Evolutionary conservation across 1,140 invertebrate species (phyloP), one percentile per base, ranked within the genome.

Genomic region (Zeugodacus cucurbitae): DNA sequence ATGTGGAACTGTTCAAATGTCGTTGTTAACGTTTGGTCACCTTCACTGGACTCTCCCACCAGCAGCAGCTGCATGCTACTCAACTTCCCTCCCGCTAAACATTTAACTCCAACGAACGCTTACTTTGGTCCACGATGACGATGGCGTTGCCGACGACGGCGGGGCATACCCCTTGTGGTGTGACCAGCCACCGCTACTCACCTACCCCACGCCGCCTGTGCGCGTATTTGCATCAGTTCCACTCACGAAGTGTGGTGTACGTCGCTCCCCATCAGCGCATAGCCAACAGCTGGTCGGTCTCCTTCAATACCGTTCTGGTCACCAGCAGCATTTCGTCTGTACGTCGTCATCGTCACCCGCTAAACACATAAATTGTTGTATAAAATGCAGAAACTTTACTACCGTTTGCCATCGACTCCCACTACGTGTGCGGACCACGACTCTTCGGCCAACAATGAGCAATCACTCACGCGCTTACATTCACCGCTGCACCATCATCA

Each of bases 311-410:
- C 44, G 17, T n/a, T n/a, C 44, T 82, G 74, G 74, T 37, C 41
- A 48, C 14, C 74, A 82, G 34, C 26, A 41, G 17, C 22, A 37
- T 48, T 74, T 74, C 32, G 37, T 82, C 41, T 29, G 74, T 26
- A 29, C 10, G 74, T 26, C 41, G 74, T 37, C 74, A 82, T 82
- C 74, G 74, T 82, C 74, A 82, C 74, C 41, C 74, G 74, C 37
- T 82, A 82, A 82, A 82, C 74, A 48, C 37, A 82, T 82, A 82
- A 82, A 82, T 82, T 82, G 74, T 82, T 82, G 41, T 82, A 82
- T 82, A 48, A 82, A 82, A 82, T 48, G 74, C 41, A 82, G 22
- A 82, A 54, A 29, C n/a, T 82, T n/a, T 82, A 54, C 58, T 62
- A 7, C 20, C 26, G n/a, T 14, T 82, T 29, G 41, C 8, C n/a